Percentiles rank a stretch among this genome's conserved stretches.
Evolutionary conservation across 2,888 invertebrate genomes (phyloP).

Genomic region (Pristionchus arcanus): DNA sequence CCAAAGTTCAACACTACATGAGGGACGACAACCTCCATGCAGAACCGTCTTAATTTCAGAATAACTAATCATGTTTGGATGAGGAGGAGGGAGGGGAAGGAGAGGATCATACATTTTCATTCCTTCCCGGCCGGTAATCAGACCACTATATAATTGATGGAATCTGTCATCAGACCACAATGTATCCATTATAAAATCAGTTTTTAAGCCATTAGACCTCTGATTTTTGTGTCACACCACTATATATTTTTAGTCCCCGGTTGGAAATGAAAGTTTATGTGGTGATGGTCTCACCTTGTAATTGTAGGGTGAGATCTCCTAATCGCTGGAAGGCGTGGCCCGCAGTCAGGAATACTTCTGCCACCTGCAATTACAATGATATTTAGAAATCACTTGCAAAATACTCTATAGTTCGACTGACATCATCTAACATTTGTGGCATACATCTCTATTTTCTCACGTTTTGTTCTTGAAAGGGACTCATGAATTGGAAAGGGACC

Average conservation of each 20-base stretch:
- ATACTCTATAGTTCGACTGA: not conserved
- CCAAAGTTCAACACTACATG: not conserved
- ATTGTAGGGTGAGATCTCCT: constrained; percentile 74
- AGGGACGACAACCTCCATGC: not conserved
- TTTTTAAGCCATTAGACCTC: too few species aligned
- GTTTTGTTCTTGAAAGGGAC: not conserved
- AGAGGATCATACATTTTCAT: too few species aligned
- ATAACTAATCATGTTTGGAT: too few species aligned
- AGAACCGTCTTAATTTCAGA: too few species aligned
- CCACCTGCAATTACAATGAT: constrained; percentile 63
- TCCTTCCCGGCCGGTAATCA: too few species aligned
- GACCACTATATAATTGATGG: too few species aligned
- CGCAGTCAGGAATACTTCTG: constrained; percentile 76
- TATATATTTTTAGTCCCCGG: too few species aligned
- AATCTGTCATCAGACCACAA: too few species aligned
- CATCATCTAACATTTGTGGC: not conserved
- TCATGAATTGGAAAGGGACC: constrained; percentile 14
- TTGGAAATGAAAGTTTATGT: too few species aligned
- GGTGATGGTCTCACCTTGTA: constrained; percentile 61
- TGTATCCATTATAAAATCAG: too few species aligned
- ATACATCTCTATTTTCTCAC: not conserved
- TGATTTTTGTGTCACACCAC: too few species aligned
- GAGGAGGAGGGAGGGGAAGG: too few species aligned
- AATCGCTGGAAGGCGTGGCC: constrained; percentile 76
- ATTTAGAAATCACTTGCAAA: not conserved